Base-by-base conservation (phyloP, 2,888 invertebrate species). In the Leucophenga maculata region DNA sequence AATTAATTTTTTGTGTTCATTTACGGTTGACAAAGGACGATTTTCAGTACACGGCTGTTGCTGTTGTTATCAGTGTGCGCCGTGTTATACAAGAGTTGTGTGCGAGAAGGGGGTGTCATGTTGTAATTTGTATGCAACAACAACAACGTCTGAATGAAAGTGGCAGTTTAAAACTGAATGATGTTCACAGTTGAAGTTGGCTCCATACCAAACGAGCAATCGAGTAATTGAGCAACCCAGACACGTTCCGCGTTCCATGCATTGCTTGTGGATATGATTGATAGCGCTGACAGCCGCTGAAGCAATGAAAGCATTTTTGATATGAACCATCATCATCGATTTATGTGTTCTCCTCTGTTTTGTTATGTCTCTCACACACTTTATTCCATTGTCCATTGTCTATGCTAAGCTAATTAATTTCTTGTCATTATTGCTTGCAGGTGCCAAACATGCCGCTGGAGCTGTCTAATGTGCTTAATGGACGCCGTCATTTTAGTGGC, bases 391-490 rank as follows among this genome's bases (percentile, higher is more conserved):
- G n/a, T 64, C 26, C 68, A 48, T 62, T 59, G 20, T 39, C 3
- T 39, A 39, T 39, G 39, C 8, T 39, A 39, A 39, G 11, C 8
- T 39, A 39, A 57, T 59, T 52, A 71, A 73, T 75, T 67, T 62
- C 71, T 52, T 6, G n/a, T n/a, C 68, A 75, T 75, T 78, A 67
- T 67, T 76, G 70, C 68, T 77, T 86, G 52, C 83, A 88, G 88
- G 87, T 88, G 86, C 88, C 88, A 85, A 88, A 88, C 78, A 83
- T 85, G 82, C 85, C 83, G 78, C 78, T 88, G 77, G 86, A 86
- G 74, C 59, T 72, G 72, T 48, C 74, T 18, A 48, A 70, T 18
- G 48, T 16, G 44, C 46, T 14, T 52, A 39, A 50, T 52, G 66
- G 46, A 75, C 69, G 26, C 68, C 6, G 70, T 66, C 52, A 54